Evolutionary conservation across 1,140 invertebrate species (phyloP).

Genomic region (Meloidogyne floridensis): DNA sequence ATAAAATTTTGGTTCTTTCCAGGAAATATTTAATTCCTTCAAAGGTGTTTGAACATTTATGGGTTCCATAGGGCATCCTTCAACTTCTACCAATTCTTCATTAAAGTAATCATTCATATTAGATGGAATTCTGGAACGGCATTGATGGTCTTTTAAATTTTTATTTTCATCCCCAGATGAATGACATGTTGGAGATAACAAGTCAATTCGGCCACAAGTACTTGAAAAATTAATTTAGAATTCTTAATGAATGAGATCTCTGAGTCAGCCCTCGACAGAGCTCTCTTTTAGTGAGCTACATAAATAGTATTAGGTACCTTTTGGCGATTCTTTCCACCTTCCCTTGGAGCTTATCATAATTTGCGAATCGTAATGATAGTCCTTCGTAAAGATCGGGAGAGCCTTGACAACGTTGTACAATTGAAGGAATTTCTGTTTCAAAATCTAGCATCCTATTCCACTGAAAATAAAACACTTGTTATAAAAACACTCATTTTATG

Average conservation of each 20-base stretch:
- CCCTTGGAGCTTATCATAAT: slow-evolving; percentile 76
- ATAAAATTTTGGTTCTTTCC: slow-evolving; percentile 87
- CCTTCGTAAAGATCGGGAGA: slow-evolving; percentile 72
- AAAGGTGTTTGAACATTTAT: slow-evolving; percentile 89
- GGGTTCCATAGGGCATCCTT: slow-evolving; percentile 83
- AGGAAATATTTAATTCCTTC: slow-evolving; percentile 83
- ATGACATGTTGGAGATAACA: background rate
- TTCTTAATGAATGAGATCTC: too few relatives aligned
- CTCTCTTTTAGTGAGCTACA: too few relatives aligned
- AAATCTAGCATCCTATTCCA: slow-evolving; percentile 88
- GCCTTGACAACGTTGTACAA: slow-evolving; percentile 72
- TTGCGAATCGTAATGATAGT: slow-evolving; percentile 84
- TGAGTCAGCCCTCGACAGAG: too few relatives aligned
- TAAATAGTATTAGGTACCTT: slow-evolving; percentile 13
- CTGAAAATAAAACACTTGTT: background rate
- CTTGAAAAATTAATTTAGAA: slow-evolving; percentile 2
- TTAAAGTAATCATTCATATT: background rate
- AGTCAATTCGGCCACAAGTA: slow-evolving; percentile 66
- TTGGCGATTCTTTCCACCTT: slow-evolving; percentile 62
- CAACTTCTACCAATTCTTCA: slow-evolving; percentile 82
- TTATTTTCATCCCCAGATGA: background rate
- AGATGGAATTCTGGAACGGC: background rate
- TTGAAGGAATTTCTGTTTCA: slow-evolving; percentile 83
- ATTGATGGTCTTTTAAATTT: background rate
- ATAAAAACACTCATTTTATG: too few relatives aligned